These are phyloP conservation scores for Parnassius orleans DNA, from an alignment of 2,888 invertebrate genomes.

Conservation along the genomic window DNA sequence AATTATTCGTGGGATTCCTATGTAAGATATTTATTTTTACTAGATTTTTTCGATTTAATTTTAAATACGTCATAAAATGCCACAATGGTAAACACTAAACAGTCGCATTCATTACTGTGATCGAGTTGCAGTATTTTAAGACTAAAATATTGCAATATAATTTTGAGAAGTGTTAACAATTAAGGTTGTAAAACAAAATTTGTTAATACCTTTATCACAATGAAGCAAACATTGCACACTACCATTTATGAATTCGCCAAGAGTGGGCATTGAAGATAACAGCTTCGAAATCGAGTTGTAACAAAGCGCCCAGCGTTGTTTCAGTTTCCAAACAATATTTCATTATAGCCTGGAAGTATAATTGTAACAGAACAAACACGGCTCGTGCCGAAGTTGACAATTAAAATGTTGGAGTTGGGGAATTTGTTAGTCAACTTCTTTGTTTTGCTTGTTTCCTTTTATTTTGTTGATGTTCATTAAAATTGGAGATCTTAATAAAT, in stretches of 20 bases:
- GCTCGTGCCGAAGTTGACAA: constrained; percentile 43
- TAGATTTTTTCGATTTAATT: too few species aligned
- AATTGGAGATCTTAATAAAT: constrained; percentile 23
- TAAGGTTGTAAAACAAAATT: too few species aligned
- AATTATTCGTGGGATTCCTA: too few species aligned
- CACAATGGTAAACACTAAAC: too few species aligned
- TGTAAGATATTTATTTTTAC: too few species aligned
- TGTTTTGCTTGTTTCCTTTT: constrained; percentile 26
- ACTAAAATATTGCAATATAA: too few species aligned
- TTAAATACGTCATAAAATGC: too few species aligned
- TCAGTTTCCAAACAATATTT: constrained; percentile 33
- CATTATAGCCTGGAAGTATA: constrained; percentile 36
- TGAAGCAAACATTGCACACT: constrained; percentile 6
- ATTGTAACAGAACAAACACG: constrained; percentile 37
- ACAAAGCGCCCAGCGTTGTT: constrained; percentile 24
- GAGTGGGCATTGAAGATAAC: constrained; percentile 27
- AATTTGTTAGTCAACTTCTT: constrained; percentile 27
- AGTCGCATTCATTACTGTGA: too few species aligned
- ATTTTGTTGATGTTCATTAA: constrained; percentile 25
- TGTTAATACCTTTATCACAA: not conserved
- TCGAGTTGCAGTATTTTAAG: too few species aligned
- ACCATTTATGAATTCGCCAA: constrained; percentile 10
- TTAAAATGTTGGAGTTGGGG: constrained; percentile 39
- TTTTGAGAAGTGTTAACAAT: too few species aligned
- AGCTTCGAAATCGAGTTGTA: constrained; percentile 24